phyloP scores from a whole-genome alignment of 2,888 invertebrate genomes.

The Villa cingulata region DNA sequence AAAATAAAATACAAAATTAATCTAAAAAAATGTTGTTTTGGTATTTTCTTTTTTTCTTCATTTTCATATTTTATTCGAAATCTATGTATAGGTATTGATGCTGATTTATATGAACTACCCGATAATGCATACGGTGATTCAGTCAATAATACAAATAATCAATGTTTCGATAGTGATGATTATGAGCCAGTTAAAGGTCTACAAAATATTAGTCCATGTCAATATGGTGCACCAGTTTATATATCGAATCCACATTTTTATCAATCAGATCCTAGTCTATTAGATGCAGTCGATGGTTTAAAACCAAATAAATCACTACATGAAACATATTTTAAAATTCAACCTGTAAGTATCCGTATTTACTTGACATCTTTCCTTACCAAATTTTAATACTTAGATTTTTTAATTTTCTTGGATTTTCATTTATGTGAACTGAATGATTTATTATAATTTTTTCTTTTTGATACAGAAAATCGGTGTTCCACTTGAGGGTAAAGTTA shows the following conservation, averaged over 20 bases:
- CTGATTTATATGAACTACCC: slow-evolving; percentile 59
- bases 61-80: too few species aligned
- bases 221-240: slow-evolving; percentile 78
- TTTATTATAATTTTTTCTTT: slow-evolving; percentile 10
- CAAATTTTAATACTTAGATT: too few species aligned
- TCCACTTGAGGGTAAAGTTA: slow-evolving; percentile 65
- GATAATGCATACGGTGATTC: slow-evolving; percentile 56
- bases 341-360: slow-evolving; percentile 57
- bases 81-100: slow-evolving; percentile 54
- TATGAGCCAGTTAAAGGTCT: slow-evolving; percentile 60
- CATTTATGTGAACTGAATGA: too few species aligned
- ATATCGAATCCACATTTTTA: slow-evolving; percentile 84
- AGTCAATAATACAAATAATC: slow-evolving; percentile 50
- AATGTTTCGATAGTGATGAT: slow-evolving; percentile 53
- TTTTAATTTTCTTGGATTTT: too few species aligned
- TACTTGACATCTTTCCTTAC: too few species aligned
- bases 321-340: slow-evolving; percentile 68
- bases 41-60: too few species aligned
- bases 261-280: slow-evolving; percentile 56
- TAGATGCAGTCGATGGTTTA: slow-evolving; percentile 57
- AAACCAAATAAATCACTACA: slow-evolving; percentile 54
- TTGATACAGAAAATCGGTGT: slow-evolving; percentile 65
- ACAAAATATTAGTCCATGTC: slow-evolving; percentile 77
- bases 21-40: too few species aligned
- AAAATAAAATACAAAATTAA: too few species aligned